phyloP scores from a whole-genome alignment of 2,797 vertebrate species.

The Gadopsis marmoratus region DNA sequence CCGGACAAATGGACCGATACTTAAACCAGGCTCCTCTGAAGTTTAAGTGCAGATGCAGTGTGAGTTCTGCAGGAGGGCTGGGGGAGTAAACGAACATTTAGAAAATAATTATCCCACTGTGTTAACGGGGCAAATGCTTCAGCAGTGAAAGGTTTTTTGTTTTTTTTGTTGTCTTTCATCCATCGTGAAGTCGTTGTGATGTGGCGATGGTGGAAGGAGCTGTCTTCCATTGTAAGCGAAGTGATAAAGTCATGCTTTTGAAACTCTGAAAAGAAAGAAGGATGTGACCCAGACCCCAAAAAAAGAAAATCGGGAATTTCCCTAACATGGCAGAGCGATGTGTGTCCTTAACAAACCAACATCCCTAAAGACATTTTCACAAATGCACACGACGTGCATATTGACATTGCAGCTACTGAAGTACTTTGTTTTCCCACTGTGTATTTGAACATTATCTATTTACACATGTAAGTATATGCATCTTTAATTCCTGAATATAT shows the following conservation, averaged over 20 bases:
- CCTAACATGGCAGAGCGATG: conserved; percentile 5
- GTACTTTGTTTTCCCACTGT: conserved; percentile 73
- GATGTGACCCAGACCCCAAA: conserved; percentile 17
- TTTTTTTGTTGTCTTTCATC: conserved; percentile 12
- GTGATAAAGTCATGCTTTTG: conserved; percentile 40
- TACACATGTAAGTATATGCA: conserved; percentile 82
- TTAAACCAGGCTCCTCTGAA: not conserved
- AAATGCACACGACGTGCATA: conserved; percentile 51
- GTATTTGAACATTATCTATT: conserved; percentile 78
- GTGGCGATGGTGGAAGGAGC: conserved; percentile 5
- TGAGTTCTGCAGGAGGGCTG: conserved; percentile 8
- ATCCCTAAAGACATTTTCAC: conserved; percentile 57
- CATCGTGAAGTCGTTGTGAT: conserved; percentile 30
- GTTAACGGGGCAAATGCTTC: conserved; percentile 40
- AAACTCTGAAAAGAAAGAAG: conserved; percentile 23
- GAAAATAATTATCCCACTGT: conserved; percentile 37
- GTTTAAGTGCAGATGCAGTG: conserved; percentile 11
- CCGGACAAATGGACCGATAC: not conserved
- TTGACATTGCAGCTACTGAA: conserved; percentile 61
- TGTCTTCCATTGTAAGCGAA: conserved; percentile 67
- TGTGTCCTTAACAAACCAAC: conserved; percentile 22
- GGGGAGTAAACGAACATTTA: conserved; percentile 24
- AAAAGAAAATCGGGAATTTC: conserved; percentile 2
- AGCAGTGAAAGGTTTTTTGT: conserved; percentile 20
- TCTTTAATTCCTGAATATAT: conserved; percentile 78